These are phyloP conservation scores for Cheilinus undulatus DNA, from an alignment of 2,113 vertebrate species.

Conservation along the genomic window DNA sequence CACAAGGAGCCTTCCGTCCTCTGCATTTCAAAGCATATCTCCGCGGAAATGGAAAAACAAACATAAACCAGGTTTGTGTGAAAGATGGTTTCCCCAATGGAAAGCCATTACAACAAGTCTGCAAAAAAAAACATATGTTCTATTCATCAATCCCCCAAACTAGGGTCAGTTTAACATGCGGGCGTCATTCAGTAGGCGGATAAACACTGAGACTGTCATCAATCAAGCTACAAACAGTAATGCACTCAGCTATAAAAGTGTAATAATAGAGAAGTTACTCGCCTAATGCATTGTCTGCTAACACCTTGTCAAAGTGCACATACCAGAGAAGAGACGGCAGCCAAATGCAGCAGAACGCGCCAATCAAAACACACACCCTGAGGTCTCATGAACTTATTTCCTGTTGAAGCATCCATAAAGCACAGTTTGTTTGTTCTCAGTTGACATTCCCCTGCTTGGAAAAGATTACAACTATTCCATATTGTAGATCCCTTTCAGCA, in stretches of 20 bases:
- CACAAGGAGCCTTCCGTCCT: slow-evolving; percentile 43
- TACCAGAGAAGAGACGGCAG: slow-evolving; percentile 44
- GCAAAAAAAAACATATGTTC: slow-evolving; percentile 36
- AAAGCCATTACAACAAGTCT: slow-evolving; percentile 15
- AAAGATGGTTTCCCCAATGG: slow-evolving; percentile 43
- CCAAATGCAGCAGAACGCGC: slow-evolving; percentile 32
- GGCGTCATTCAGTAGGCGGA: slow-evolving; percentile 21
- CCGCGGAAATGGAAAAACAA: slow-evolving; percentile 55
- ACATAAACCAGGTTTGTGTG: slow-evolving; percentile 26
- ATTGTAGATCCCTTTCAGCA: slow-evolving; percentile 24
- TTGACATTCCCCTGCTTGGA: slow-evolving; percentile 42
- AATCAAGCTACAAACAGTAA: slow-evolving; percentile 19
- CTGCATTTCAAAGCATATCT: slow-evolving; percentile 51
- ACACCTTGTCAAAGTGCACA: slow-evolving; percentile 53
- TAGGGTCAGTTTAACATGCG: slow-evolving; percentile 27
- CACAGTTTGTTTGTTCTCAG: slow-evolving; percentile 47
- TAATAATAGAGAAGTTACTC: slow-evolving; percentile 32
- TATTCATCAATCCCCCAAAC: slow-evolving; percentile 30
- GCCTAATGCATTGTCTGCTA: slow-evolving; percentile 49
- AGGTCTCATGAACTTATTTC: slow-evolving; percentile 48
- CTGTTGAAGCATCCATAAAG: slow-evolving; percentile 45
- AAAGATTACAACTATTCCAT: slow-evolving; percentile 42
- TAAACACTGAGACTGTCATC: slow-evolving; percentile 42
- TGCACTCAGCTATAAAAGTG: slow-evolving; percentile 14
- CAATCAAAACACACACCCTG: slow-evolving; percentile 37